These are phyloP conservation scores for Anableps anableps DNA, from an alignment of 2,797 vertebrate genomes.

Conservation along the genomic window DNA sequence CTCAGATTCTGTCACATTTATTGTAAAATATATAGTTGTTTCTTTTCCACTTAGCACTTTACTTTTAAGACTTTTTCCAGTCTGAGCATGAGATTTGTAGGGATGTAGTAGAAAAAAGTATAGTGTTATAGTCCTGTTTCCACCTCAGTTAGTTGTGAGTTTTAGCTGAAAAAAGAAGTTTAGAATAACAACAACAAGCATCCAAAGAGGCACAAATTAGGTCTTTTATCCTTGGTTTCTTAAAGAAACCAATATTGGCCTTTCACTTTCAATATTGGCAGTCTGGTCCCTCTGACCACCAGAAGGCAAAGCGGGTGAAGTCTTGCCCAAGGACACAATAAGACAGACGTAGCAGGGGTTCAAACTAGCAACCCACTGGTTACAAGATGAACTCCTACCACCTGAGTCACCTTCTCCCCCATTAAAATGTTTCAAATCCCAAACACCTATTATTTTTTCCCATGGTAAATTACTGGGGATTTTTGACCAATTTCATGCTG, in stretches of 20 bases:
- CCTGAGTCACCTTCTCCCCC: too few species aligned
- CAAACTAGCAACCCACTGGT: too few species aligned
- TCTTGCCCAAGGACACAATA: too few species aligned
- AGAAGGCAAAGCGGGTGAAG: too few species aligned
- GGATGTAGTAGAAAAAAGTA: constrained; percentile 17
- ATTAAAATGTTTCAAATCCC: too few species aligned
- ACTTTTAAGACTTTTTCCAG: not conserved
- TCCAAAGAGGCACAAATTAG: not conserved
- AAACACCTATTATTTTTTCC: too few species aligned
- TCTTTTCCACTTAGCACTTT: not conserved
- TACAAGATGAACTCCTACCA: too few species aligned
- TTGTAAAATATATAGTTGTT: not conserved
- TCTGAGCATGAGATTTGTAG: constrained; percentile 30
- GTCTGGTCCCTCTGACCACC: too few species aligned
- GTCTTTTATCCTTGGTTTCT: not conserved
- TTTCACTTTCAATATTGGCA: too few species aligned
- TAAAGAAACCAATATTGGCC: not conserved
- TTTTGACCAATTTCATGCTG: too few species aligned
- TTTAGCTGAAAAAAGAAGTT: not conserved
- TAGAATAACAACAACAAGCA: not conserved
- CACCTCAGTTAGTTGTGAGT: not conserved
- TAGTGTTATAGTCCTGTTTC: not conserved
- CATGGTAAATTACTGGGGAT: too few species aligned
- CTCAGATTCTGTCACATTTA: not conserved
- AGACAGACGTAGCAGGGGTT: too few species aligned